These are phyloP conservation scores for Gonioctena quinquepunctata DNA, from an alignment of 1,140 invertebrate genomes.

Conservation along the genomic window DNA sequence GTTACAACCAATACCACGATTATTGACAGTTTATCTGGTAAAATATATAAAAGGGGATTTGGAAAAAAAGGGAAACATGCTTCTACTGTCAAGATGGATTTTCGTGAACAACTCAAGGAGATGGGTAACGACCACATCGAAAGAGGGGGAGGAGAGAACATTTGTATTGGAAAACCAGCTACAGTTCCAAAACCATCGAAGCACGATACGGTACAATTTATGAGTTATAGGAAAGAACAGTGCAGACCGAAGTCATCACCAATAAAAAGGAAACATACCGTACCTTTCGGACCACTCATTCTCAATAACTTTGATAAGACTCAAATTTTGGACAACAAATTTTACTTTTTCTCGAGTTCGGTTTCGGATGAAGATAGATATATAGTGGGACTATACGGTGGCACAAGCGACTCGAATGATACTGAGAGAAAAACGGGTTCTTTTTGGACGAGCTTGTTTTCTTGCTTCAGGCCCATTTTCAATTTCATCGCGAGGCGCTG, in stretches of 20 bases:
- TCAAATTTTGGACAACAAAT: neutral
- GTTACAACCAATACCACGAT: neutral
- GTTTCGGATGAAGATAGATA: neutral
- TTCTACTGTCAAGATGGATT: neutral
- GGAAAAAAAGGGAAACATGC: neutral
- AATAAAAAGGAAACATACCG: neutral
- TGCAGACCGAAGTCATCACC: neutral
- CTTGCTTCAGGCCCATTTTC: neutral
- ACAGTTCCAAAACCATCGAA: neutral
- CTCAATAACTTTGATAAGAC: neutral
- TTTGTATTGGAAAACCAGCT: neutral
- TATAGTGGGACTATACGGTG: neutral
- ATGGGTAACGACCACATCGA: too few species aligned
- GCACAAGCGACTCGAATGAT: neutral
- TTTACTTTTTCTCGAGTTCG: conserved; percentile 7
- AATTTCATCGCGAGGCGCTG: neutral
- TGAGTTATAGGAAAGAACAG: neutral
- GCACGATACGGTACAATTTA: neutral
- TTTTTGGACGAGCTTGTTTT: neutral
- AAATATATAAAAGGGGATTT: neutral
- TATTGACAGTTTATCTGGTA: too few species aligned
- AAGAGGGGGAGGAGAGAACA: neutral
- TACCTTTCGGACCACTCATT: neutral
- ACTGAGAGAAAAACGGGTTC: too few species aligned
- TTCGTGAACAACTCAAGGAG: neutral